Base-by-base conservation (phyloP, 2,113 vertebrate genomes). In the Burhinus bistriatus region DNA sequence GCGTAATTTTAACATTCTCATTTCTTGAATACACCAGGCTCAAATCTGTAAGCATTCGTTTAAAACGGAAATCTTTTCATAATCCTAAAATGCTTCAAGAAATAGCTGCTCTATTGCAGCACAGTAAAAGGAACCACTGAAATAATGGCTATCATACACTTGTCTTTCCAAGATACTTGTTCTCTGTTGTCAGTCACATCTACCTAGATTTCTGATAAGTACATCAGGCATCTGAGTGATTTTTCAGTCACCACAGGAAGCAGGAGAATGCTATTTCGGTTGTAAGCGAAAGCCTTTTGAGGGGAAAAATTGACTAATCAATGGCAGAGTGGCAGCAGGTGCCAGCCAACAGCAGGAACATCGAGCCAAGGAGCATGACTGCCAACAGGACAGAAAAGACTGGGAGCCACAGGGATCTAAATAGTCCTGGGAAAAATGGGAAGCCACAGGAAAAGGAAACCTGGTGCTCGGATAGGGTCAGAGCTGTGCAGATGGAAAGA, bases 111-210 rank as follows among this genome's bases (percentile, higher is more conserved):
- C 54, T 77, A 6, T 2, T 83, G 62, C 44, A 77, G 64, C 54
- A 77, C 30, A 77, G 62, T 59, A 38, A 77, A 92, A 73, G 26
- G 20, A 71, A 81, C 16, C 54, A 44, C 27, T 69, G 77, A 57
- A 93, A 83, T 83, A 95, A 83, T 16, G 23, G 26, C 64, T 89
- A 42, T 76, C 76, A 65, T 29, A 59, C 34, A 45, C 44, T 68
- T 76, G 38, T 59, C 51, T 68, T 90, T 62, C 47, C 65, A 90
- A 59, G 57, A 34, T 11, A 49, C 15, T 62, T 75, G 12, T 34
- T 92, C 78, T 93, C 59, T 75, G 51, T 82, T 87, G 73, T 87
- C 85, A 92, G 59, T 82, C 40, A 95, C 78, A 97, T 73, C 89
- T 82, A 85, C 85, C 34, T 71, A 87, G 51, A 58, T 85, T 90